Base-by-base conservation (phyloP, 2,797 vertebrate genomes). In the Coranthus polyacanthus region DNA sequence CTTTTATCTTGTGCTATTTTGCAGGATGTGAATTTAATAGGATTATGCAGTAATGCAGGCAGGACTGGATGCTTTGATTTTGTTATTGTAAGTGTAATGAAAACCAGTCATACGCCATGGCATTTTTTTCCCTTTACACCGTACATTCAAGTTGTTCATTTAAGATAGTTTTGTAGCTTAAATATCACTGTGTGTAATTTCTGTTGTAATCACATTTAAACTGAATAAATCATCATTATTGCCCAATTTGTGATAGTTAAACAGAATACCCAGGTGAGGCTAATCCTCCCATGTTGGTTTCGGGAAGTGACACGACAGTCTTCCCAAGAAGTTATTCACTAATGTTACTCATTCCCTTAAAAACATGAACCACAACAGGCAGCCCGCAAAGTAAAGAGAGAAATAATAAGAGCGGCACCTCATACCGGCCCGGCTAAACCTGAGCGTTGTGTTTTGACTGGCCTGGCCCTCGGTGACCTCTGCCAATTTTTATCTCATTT, bases 401-500 rank as follows among this genome's bases (percentile, higher is more conserved):
- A 50, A 18, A 46, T 21, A 49, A 65, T 41, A 47, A 75, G 60
- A 54, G 44, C 44, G 29, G 57, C 42, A 42, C 26, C 41, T 58
- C 53, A 17, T 10, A 92, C 0, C 32, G 6, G 44, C 6, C 39
- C 50, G 16, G 61, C 59, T 26, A 29, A 64, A 46, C 29, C 29
- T 1, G 9, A 26, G 86, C 90, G 92, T 93, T 89, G 80, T 93
- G 92, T 94, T 95, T 92, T 93, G 94, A 94, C 94, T 91, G 54
- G 88, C 89, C 90, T 89, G 92, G 94, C 94, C 94, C 94, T 93
- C 88, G 81, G 94, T 96, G 96, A 98, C 96, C 96, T 94, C 96
- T 97, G 96, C 94, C 96, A 95, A 95, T 96, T 96, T 96, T 96
- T 94, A 95, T 96, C 96, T 97, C 94, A 95, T 98, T 97, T 96